phyloP scores from a whole-genome alignment of 1,140 invertebrate genomes.

The Drosophila varians region DNA sequence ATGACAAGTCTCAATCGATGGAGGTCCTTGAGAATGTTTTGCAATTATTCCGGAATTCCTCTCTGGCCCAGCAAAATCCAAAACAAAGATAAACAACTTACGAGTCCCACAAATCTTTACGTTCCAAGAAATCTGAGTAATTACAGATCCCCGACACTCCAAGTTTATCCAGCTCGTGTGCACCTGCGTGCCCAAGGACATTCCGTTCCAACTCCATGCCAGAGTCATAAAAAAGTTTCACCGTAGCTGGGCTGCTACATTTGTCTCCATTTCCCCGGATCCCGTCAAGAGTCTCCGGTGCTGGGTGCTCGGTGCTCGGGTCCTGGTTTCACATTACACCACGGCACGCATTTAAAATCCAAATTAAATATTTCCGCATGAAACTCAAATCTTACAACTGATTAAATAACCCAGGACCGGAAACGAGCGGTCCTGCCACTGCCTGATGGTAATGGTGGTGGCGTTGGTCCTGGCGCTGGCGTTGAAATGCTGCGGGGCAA shows the following conservation, averaged over 20 bases:
- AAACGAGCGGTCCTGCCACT: constrained; percentile 1
- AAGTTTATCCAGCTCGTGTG: constrained; percentile 52
- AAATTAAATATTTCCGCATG: constrained; percentile 82
- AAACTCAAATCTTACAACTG: constrained; percentile 81
- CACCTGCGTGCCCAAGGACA: constrained; percentile 51
- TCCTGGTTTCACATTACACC: constrained; percentile 60
- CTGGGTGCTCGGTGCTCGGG: constrained; percentile 9
- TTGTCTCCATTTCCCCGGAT: constrained; percentile 61
- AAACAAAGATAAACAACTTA: constrained; percentile 28
- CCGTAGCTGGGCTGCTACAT: constrained; percentile 36
- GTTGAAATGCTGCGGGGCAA: constrained; percentile 55
- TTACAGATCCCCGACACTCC: constrained; percentile 57
- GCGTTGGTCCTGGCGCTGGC: not conserved
- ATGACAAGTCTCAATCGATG: not conserved
- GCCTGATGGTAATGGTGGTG: not conserved
- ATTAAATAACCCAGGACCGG: constrained; percentile 70
- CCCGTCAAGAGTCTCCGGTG: constrained; percentile 59
- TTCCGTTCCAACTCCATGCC: constrained; percentile 27
- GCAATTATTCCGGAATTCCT: constrained; percentile 8
- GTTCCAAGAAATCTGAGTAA: constrained; percentile 55
- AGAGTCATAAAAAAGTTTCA: constrained; percentile 48
- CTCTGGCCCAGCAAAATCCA: not conserved
- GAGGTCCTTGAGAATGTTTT: not conserved
- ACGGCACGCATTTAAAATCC: constrained; percentile 78
- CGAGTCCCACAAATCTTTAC: constrained; percentile 18